phyloP scores from a whole-genome alignment of 1,140 invertebrate species.

The Carcinoscorpius rotundicauda region DNA sequence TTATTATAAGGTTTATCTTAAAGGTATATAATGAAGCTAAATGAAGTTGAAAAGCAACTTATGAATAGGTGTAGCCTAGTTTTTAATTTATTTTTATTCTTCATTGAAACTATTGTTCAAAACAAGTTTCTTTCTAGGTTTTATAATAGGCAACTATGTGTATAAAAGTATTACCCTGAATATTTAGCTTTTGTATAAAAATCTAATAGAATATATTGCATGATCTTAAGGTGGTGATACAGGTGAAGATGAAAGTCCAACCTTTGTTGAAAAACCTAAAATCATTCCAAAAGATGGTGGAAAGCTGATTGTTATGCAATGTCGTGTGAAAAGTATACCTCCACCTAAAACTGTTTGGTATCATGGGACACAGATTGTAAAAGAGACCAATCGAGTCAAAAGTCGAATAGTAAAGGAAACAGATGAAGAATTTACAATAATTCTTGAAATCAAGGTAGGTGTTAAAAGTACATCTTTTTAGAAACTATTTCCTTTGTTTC shows the following conservation, averaged over 20 bases:
- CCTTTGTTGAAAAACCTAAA: conserved; percentile 90
- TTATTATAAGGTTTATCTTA: no score
- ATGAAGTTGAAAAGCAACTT: no score
- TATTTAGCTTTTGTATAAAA: conserved; percentile 5
- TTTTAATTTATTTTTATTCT: no score
- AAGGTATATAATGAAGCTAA: no score
- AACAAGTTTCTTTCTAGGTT: no score
- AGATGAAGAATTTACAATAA: conserved; percentile 78
- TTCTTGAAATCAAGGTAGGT: conserved; percentile 70
- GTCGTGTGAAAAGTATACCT: conserved; percentile 82
- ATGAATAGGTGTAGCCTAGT: no score
- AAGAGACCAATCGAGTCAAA: conserved; percentile 71
- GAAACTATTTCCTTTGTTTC: background rate
- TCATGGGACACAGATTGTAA: conserved; percentile 68
- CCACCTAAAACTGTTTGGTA: conserved; percentile 63
- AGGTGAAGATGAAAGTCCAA: conserved; percentile 68
- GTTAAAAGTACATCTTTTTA: conserved; percentile 1
- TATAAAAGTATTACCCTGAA: background rate
- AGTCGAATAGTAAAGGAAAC: conserved; percentile 58
- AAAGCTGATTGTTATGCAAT: conserved; percentile 90
- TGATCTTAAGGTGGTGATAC: conserved; percentile 1
- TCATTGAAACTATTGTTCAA: no score
- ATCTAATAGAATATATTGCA: no score
- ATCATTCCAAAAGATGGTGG: conserved; percentile 95
- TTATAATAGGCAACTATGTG: background rate